A percentile compares a stretch with the other conserved stretches of the same genome.
phyloP scores from a whole-genome alignment of 1,140 invertebrate genomes.

The Brachionus manjavacas region DNA sequence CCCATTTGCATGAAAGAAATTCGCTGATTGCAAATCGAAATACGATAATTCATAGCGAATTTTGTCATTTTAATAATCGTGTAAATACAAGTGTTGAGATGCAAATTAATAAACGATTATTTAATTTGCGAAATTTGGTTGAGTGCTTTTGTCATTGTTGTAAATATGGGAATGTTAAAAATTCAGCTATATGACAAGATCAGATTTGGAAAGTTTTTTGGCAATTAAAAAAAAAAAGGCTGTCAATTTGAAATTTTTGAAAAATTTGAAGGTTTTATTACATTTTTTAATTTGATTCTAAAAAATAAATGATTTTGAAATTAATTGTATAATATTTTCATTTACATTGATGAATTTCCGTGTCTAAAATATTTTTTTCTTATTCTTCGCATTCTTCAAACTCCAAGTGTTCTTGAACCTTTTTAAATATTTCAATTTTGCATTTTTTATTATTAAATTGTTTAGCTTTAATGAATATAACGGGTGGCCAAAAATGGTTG shows the following conservation, averaged over 20 bases:
- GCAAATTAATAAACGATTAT: background rate
- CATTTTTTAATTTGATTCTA: background rate
- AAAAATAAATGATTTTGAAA: background rate
- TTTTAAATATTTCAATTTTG: too few relatives aligned
- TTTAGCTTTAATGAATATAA: too few relatives aligned
- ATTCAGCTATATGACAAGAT: background rate
- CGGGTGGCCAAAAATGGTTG: too few relatives aligned
- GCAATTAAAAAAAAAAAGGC: background rate
- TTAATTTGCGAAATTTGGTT: background rate
- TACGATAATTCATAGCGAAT: background rate
- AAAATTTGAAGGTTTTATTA: background rate
- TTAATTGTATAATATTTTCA: too few relatives aligned
- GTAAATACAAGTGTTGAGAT: background rate
- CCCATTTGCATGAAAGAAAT: background rate
- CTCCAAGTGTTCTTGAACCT: too few relatives aligned
- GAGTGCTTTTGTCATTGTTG: background rate
- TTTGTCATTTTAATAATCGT: background rate
- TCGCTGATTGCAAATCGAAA: background rate
- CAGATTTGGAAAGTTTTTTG: background rate
- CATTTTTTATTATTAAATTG: too few relatives aligned
- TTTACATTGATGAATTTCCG: too few relatives aligned
- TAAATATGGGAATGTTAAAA: constrained; percentile 7
- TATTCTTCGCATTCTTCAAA: too few relatives aligned
- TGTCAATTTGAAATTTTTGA: background rate
- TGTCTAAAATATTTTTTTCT: too few relatives aligned